Base-by-base conservation (phyloP, 1,140 invertebrate species). In the Euura lappo region DNA sequence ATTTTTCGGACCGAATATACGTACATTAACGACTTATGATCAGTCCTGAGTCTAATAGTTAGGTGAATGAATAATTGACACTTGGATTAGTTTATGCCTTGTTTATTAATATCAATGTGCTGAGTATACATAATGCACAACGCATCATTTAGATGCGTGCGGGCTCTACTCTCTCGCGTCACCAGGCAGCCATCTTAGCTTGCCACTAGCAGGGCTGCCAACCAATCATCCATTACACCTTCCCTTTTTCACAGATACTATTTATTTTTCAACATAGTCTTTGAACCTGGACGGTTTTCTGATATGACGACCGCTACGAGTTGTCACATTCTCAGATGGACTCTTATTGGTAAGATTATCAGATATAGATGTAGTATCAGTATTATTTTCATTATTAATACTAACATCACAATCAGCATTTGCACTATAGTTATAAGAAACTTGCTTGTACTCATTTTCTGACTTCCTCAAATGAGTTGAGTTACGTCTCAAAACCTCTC, bases 1-100 rank as follows among this genome's bases (percentile, higher is more conserved):
- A 76, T 79, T 44, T 71, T 73, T 47, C 1, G 42, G n/a, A 3
- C 65, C 65, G 6, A 74, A 71, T 2, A 74, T 60, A n/a, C n/a
- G 42, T 65, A 28, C 28, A 1, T 28, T 1, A 28, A 1, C 1
- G 28, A 1, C 28, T 28, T 28, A 28, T 28, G 28, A 28, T 28
- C 28, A 28, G 28, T 28, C 28, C 28, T 28, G 28, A 28, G 28
- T 28, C n/a, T n/a, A n/a, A n/a, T n/a, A n/a, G n/a, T n/a, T n/a
- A n/a, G n/a, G n/a, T n/a, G n/a, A n/a, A n/a, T n/a, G n/a, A n/a
- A n/a, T n/a, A n/a, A n/a, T n/a, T n/a, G n/a, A n/a, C n/a, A n/a
- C n/a, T n/a, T n/a, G n/a, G n/a, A n/a, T n/a, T n/a, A n/a, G n/a
- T n/a, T n/a, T n/a, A n/a, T n/a, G n/a, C n/a, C n/a, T n/a, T n/a